phyloP scores from a whole-genome alignment of 1,140 invertebrate genomes.

The Sarcophaga peregrina region DNA sequence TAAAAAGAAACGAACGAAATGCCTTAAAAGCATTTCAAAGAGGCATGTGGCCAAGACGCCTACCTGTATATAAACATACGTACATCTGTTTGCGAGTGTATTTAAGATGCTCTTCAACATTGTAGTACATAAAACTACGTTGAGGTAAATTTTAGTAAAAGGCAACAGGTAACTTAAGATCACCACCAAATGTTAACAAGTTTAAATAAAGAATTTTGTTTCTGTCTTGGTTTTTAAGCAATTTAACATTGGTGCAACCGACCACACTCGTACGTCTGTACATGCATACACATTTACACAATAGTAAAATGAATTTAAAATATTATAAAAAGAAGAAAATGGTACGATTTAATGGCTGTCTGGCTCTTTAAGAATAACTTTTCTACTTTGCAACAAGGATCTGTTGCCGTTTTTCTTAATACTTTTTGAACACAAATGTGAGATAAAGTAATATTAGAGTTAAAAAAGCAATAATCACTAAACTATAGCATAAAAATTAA shows the following conservation, averaged over 20 bases:
- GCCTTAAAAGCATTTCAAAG: conserved; percentile 8
- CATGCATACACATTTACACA: not conserved
- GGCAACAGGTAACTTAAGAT: conserved; percentile 24
- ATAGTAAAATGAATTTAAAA: not conserved
- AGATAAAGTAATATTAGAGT: not conserved
- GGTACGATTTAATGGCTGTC: not conserved
- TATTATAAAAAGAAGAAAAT: too few relatives aligned
- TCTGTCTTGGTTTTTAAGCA: not conserved
- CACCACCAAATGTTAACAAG: conserved; percentile 16
- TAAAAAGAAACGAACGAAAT: conserved; percentile 11
- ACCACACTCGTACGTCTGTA: not conserved
- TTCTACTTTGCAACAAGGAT: not conserved
- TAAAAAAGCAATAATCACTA: not conserved
- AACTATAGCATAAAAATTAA: not conserved
- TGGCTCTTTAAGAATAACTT: not conserved
- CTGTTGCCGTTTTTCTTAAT: not conserved
- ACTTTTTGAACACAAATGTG: not conserved
- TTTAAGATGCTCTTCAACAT: not conserved
- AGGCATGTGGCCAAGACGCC: conserved; percentile 23
- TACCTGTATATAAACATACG: not conserved
- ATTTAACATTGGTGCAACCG: conserved; percentile 21
- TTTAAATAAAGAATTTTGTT: conserved; percentile 44
- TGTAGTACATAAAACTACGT: not conserved
- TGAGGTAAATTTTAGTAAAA: not conserved
- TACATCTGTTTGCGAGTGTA: not conserved